Evolutionary conservation across 1,140 invertebrate genomes (phyloP), one percentile per base, ranked within the genome.

Genomic region (Trichoplusia ni): DNA sequence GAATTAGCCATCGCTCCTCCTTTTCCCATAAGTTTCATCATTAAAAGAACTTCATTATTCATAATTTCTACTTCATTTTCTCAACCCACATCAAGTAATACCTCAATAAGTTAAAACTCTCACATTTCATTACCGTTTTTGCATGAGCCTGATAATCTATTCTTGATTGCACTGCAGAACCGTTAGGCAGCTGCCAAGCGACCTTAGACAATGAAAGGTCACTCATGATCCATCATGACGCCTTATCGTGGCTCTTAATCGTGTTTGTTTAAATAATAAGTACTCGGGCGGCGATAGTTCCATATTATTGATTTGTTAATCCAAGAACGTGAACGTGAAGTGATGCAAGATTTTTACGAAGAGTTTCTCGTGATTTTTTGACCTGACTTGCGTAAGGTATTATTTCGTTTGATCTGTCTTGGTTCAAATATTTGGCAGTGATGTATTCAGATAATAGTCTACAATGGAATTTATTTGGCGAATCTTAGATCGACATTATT

Each of bases 131-230:
- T 58, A 13, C 37, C 29, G 33, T 42, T 53, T 53, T 53, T 53
- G 49, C 31, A 37, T 53, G 31, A 9, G 33, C 3, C 31, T 31
- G 23, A 44, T 68, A 63, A 69, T 64, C 46, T 62, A 40, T 73
- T 60, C 62, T 60, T 63, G 62, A 69, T 69, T 49, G 44, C 49
- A 29, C 14, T 58, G 4, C 25, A n/a, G 19, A 21, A 67, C 64
- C 64, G 69, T 60, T 71, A 64, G 42, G 54, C 38, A 58, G 40
- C 46, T 46, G 63, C 56, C 53, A 40, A 47, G 59, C 62, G 37
- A 59, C 37, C 44, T 54, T 61, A 70, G 67, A 74, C 68, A 74
- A 74, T 74, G 63, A 67, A 58, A 64, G 62, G 47, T 70, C 64
- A 56, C 53, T 61, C 19, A 49, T 64, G 66, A 71, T 74, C 66